Evolutionary conservation across 92 coral and sea anemone genomes (phyloP), one percentile per base, ranked within the genome.

Genomic region (Ricordea florida): DNA sequence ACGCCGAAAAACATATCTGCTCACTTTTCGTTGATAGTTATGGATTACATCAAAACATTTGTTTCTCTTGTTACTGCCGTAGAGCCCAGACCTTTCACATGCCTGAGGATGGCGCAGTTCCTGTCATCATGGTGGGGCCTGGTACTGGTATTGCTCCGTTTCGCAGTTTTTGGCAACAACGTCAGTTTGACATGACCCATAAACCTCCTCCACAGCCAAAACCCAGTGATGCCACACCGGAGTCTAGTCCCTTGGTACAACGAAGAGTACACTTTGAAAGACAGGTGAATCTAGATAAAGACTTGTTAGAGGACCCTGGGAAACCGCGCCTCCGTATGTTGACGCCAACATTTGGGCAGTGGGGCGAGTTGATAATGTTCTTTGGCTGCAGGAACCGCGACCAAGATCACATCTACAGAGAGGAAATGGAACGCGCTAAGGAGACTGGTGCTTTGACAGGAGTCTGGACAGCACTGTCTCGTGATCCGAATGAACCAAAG

Each of bases 141-240:
- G 98, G 98, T 8, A 94, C 98, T 17, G 98, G 98, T 28, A 92
- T 94, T 52, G 98, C 98, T 11, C 98, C 98, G 0, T 94, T 94
- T 23, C 93, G 98, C 72, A 94, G 98, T 68, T 94, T 94, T 85
- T 94, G 98, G 98, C 98, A 94, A 53, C 98, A 94, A 51, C 88
- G 98, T 27, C 86, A 88, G 71, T 83, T 38, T 52, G 94, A 92
- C 57, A 53, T 78, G 44, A 45, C 43, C 40, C 78, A 81, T 57
- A 92, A 75, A 35, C 53, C 79, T 11, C 32, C 75, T 15, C 93
- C 83, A 0, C 32, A 4, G 11, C 90, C 82, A 10, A 79, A 56
- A 35, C 17, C 84, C 21, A 21, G 63, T 21, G 83, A 75, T 8
- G 57, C 23, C 45, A 58, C 84, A 24, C 87, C 87, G 3, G 83